Percentiles rank a stretch among this genome's conserved stretches.
phyloP scores from a whole-genome alignment of 2,888 invertebrate genomes.

The Nomada goodeniana region DNA sequence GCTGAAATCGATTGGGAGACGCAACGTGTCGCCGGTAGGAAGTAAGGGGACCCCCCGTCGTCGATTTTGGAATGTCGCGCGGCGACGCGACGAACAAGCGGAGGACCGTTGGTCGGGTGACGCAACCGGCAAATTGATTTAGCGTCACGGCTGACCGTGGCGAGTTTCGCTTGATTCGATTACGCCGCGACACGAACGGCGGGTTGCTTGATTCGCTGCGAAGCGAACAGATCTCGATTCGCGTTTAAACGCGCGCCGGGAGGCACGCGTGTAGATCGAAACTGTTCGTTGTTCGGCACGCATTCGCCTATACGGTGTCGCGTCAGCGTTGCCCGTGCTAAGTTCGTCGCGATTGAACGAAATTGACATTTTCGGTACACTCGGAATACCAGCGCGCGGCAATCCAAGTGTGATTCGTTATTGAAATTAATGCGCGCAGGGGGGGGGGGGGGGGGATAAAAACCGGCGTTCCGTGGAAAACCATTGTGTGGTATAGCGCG shows the following conservation, averaged over 20 bases:
- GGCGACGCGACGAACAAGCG: not conserved
- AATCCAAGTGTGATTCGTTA: too few relatives aligned
- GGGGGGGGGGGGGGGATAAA: too few relatives aligned
- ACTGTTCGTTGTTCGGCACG: not conserved
- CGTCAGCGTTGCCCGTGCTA: too few relatives aligned
- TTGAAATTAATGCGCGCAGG: too few relatives aligned
- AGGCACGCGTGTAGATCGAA: not conserved
- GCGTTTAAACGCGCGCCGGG: not conserved
- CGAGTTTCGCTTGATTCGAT: constrained; percentile 22
- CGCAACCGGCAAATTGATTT: constrained; percentile 26
- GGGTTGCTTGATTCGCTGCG: not conserved
- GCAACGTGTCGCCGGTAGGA: too few relatives aligned
- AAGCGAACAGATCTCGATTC: not conserved
- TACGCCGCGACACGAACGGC: constrained; percentile 2
- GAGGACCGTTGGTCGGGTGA: not conserved
- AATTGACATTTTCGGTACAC: too few relatives aligned
- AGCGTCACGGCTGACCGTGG: constrained; percentile 10
- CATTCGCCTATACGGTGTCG: too few relatives aligned
- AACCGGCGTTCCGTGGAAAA: too few relatives aligned
- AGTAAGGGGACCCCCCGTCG: not conserved
- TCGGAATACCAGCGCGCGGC: too few relatives aligned
- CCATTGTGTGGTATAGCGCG: too few relatives aligned
- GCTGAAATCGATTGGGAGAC: too few relatives aligned
- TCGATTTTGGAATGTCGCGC: not conserved
- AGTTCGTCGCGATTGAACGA: too few relatives aligned